Base-by-base conservation (phyloP, 2,888 invertebrate species). In the Teleiodes luculella region DNA sequence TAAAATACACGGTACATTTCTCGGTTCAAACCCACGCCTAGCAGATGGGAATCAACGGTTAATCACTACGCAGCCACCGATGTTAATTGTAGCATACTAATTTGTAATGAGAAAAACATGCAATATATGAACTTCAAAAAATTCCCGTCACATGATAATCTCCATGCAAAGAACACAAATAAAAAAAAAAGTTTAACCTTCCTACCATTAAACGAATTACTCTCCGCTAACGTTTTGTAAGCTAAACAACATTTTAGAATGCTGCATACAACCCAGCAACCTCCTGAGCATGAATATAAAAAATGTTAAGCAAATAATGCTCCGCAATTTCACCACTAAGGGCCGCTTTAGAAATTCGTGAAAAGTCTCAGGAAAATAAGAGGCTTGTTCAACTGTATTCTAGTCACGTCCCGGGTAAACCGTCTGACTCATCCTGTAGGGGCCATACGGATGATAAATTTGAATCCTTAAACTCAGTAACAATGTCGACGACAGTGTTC, bases 321-420 rank as follows among this genome's bases (percentile, higher is more conserved):
- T n/a, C 18, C 43, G 13, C 28, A 43, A 43, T 43, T 43, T 43
- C 28, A n/a, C 28, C 43, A 28, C 43, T 56, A 52, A 56, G 43
- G 48, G 46, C 35, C 45, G 51, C 48, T 57, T 52, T 57, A 53
- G 37, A 49, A 57, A 57, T 60, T 62, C 55, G 56, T 57, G 56
- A 58, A 58, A 60, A 56, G 54, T 55, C 54, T 56, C 35, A 52
- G 54, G 54, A 52, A 48, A 41, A 43, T 54, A 54, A 48, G 48
- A 33, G 47, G 41, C 43, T 24, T 61, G 58, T 64, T 71, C 62
- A 68, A 66, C 70, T 58, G 60, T 59, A 84, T 85, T 82, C 83
- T 55, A 55, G 75, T 79, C 86, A 86, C 86, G 86, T 83, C 57
- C 53, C 57, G 60, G 62, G 69, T 72, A 73, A 76, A 76, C 72